phyloP scores from a whole-genome alignment of 2,888 invertebrate genomes.

The Melieria omissa region DNA sequence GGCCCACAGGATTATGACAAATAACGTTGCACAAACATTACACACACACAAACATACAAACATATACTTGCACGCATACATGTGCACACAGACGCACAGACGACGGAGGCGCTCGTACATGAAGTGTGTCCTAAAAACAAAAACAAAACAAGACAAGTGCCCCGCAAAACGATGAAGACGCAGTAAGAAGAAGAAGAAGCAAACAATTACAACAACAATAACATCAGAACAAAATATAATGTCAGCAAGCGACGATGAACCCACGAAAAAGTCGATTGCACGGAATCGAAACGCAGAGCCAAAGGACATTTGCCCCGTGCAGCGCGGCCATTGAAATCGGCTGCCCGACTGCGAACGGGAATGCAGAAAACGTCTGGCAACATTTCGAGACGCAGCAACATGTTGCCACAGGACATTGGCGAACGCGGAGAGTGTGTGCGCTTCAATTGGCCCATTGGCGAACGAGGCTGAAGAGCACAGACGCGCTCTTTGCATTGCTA shows the following conservation, averaged over 20 bases:
- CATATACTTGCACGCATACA: background rate
- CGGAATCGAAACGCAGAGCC: constrained; percentile 29
- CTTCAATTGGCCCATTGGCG: no score
- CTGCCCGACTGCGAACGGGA: background rate
- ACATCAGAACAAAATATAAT: no score
- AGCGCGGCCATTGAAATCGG: constrained; percentile 16
- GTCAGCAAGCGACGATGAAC: no score
- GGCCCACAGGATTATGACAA: constrained; percentile 25
- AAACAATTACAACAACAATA: no score
- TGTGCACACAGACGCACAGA: constrained; percentile 2
- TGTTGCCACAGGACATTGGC: constrained; percentile 3
- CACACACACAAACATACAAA: background rate
- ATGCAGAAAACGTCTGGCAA: background rate
- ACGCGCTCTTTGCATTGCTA: no score
- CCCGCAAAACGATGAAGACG: no score
- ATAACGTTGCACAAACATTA: constrained; percentile 10
- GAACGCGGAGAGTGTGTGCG: background rate
- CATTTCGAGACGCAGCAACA: constrained; percentile 1
- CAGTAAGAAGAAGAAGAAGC: no score
- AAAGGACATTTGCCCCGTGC: constrained; percentile 32
- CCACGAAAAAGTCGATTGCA: constrained; percentile 10
- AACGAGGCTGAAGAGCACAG: no score
- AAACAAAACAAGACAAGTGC: no score
- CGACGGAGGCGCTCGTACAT: background rate
- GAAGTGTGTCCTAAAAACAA: no score